Conservation (phyloP, 2,888 invertebrate species). For the Pterostichus madidus region DNA sequence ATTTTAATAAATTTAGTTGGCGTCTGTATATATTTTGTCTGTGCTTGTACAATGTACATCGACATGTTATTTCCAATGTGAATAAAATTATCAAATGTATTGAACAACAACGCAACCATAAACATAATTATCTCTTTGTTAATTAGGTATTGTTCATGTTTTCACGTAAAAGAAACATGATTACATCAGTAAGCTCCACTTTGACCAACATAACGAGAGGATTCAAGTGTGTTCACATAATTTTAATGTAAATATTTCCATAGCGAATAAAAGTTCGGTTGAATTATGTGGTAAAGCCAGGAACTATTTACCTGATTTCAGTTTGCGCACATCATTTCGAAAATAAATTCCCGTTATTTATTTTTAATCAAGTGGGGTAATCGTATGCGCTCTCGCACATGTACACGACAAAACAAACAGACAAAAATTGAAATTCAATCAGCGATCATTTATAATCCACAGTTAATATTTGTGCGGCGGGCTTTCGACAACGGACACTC, state of each 20-base stretch:
- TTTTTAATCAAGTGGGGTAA: slow-evolving; percentile 65
- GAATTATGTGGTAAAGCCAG: slow-evolving; percentile 19
- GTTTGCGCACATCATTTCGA: slow-evolving; percentile 47
- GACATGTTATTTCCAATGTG: too few relatives aligned
- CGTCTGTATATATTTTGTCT: too few relatives aligned
- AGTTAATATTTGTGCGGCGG: slow-evolving; percentile 41
- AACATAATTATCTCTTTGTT: too few relatives aligned
- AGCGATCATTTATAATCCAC: slow-evolving; percentile 65
- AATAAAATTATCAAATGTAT: slow-evolving; percentile 5
- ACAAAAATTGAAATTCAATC: slow-evolving; percentile 65
- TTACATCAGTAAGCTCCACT: neutral
- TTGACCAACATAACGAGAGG: neutral
- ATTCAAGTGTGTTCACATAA: slow-evolving; percentile 7
- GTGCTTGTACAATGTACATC: too few relatives aligned
- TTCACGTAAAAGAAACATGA: too few relatives aligned
- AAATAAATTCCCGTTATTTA: slow-evolving; percentile 63
- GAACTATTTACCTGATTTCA: slow-evolving; percentile 48
- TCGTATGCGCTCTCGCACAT: slow-evolving; percentile 33
- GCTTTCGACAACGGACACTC: neutral
- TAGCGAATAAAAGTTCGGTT: slow-evolving; percentile 10
- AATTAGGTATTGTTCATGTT: too few relatives aligned
- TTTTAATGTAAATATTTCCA: slow-evolving; percentile 34
- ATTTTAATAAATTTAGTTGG: too few relatives aligned
- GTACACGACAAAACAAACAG: slow-evolving; percentile 53
- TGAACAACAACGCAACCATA: too few relatives aligned